Evolutionary conservation across 2,797 vertebrate genomes (phyloP), one percentile per base, ranked within the genome.

Genomic region (Odontamblyopus rebecca): DNA sequence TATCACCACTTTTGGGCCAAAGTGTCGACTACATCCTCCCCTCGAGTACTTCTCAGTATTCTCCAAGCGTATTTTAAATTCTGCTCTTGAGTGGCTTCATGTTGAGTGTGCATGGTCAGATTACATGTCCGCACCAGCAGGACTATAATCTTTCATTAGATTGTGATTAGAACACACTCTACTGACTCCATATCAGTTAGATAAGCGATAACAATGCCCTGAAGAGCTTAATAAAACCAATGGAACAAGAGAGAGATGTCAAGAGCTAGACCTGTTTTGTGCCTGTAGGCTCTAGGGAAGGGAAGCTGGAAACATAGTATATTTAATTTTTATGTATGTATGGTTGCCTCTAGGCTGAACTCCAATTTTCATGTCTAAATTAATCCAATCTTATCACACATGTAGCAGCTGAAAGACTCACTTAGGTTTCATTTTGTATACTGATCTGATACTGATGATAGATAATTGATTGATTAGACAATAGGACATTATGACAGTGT

Each of bases 151-250:
- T 78, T 76, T 72, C 73, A 86, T 84, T 80, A 82, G 64, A 59
- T 76, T 61, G 61, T 1, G 19, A 75, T 78, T 71, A 81, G 50
- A 79, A 68, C 63, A 73, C 82, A 80, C 71, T 79, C 69, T 69
- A 69, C 72, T 65, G 79, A 83, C 76, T 86, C 68, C 67, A 60
- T 63, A 78, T 83, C 80, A 74, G 75, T 26, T 74, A 81, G 70
- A 67, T 62, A 50, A 50, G 69, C 70, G 80, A 79, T 79, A 78
- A 67, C 59, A 67, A 75, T 76, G 7, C 67, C 41, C 23, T 0
- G n/a, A 35, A 54, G 69, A 69, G 57, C 61, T 73, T n/a, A 3
- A 50, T 67, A 67, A 64, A 75, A 38, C 57, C 56, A 48, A 62
- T 5, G 50, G 11, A 51, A 50, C 53, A 6, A 61, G n/a, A 72